Evolutionary conservation across 1,140 invertebrate species (phyloP), one percentile per base, ranked within the genome.

Genomic region (Platorchestia sp.): DNA sequence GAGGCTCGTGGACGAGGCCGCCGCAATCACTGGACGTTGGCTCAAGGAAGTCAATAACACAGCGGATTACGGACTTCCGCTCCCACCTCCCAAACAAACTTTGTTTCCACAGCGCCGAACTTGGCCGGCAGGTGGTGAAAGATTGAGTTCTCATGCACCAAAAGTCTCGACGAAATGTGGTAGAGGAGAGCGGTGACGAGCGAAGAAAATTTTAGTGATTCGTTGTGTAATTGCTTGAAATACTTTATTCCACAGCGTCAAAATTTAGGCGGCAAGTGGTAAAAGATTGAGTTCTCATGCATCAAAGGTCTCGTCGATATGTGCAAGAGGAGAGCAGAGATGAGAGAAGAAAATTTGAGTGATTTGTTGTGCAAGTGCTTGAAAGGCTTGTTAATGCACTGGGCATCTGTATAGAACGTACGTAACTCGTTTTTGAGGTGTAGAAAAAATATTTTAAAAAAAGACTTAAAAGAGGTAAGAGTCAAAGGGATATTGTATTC

Each of bases 1-100:
- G 87, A 89, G 43, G n/a, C 36, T 6, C 87, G n/a, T 44, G n/a
- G 87, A 42, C n/a, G 5, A 19, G 87, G 43, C 14, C 87, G 43
- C 27, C 3, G 87, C n/a, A 41, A 89, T 89, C 87, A 42, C 10
- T 89, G 87, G 87, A 89, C 87, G 87, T 89, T 45, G 43, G 45
- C 7, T 16, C 22, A 6, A 93, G 91, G 91, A 45, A 47, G 91
- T 93, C 91, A 93, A 93, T 93, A 93, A 47, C 91, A 93, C 91
- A 93, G 41, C 91, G 19, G 43, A 47, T 93, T 93, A 93, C 19
- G 91, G 91, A 93, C 91, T 47, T 93, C 91, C 91, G 91, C 43
- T 93, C 91, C 16, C 45, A 36, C 91, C 91, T 89, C 42, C 87
- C n/a, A 89, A 89, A 89, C 87, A 89, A 89, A 89, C 87, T 44